Evolutionary conservation across 2,888 invertebrate species (phyloP).

Genomic region (Lypha dubia): DNA sequence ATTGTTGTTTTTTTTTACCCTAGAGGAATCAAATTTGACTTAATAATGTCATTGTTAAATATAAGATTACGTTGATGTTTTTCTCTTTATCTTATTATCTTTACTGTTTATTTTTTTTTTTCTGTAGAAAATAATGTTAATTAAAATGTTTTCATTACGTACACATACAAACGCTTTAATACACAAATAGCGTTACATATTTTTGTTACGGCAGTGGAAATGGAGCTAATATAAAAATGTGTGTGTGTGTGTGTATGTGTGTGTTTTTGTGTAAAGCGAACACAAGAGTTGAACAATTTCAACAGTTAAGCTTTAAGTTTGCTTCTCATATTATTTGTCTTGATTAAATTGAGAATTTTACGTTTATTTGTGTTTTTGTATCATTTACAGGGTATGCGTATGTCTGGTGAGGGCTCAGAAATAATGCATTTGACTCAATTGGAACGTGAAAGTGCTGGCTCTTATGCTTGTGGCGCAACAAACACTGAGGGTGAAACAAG

Average conservation of each 20-base stretch:
- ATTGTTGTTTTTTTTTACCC: background rate
- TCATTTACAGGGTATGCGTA: conserved; percentile 83
- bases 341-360: background rate
- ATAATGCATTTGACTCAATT: conserved; percentile 88
- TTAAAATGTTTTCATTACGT: conserved; percentile 53
- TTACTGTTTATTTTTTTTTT: conserved; percentile 3
- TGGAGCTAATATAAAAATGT: background rate
- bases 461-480: conserved; percentile 91
- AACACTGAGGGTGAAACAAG: conserved; percentile 92
- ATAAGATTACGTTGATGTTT: conserved; percentile 48
- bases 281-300: too few species aligned
- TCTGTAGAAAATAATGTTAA: conserved; percentile 53
- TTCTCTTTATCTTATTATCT: background rate
- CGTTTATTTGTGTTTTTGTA: conserved; percentile 2
- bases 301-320: background rate
- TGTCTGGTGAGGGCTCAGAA: conserved; percentile 83
- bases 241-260: too few species aligned
- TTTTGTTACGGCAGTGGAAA: background rate
- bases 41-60: conserved; percentile 63
- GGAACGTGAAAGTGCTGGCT: conserved; percentile 88
- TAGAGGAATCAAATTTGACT: conserved; percentile 55
- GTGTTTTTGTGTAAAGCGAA: too few species aligned
- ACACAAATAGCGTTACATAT: background rate
- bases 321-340: conserved; percentile 2
- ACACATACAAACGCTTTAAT: background rate